Evolutionary conservation across 2,113 vertebrate genomes (phyloP), one percentile per base, ranked within the genome.

Genomic region (Carettochelys insculpta): DNA sequence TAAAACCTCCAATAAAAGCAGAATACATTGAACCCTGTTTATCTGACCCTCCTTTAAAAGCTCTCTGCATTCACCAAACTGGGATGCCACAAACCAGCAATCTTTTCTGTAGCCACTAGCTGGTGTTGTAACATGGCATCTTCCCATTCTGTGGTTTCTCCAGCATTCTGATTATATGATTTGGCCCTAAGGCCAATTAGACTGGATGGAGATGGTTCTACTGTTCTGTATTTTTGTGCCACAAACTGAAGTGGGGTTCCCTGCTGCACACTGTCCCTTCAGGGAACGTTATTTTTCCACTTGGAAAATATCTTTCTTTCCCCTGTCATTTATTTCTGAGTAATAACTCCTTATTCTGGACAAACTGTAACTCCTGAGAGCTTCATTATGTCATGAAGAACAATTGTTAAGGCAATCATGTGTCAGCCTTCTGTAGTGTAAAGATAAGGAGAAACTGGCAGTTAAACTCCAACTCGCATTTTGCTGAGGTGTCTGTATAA

Each of bases 261-360:
- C 34, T 65, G 4, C 14, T 80, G 24, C 34, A 10, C 1, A 71
- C 43, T 24, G 20, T 8, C 4, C 24, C 79, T 80, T 88, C 22
- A 73, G 1, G 24, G 10, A 48, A 25, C 24, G 25, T 85, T 77
- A 79, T 68, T 1, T 88, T 58, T 65, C 88, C 56, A 0, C 13
- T 1, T 58, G 25, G 4, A 14, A 41, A 73, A 73, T 58, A 17
- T 43, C 4, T 52, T 43, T n/a, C n/a, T n/a, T 53, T 65, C n/a
- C n/a, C 61, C 6, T 11, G 58, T 50, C 11, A 5, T 13, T 4
- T 1, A 0, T 11, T 87, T 20, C 16, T 0, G 0, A 47, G 29
- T 41, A 75, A 34, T 4, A 8, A 16, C 24, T 16, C 52, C 43
- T 80, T 52, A 38, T 81, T 80, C 34, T 77, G 29, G 27, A n/a